Evolutionary conservation across 1,140 invertebrate species (phyloP).

Genomic region (Antheraea pernyi): DNA sequence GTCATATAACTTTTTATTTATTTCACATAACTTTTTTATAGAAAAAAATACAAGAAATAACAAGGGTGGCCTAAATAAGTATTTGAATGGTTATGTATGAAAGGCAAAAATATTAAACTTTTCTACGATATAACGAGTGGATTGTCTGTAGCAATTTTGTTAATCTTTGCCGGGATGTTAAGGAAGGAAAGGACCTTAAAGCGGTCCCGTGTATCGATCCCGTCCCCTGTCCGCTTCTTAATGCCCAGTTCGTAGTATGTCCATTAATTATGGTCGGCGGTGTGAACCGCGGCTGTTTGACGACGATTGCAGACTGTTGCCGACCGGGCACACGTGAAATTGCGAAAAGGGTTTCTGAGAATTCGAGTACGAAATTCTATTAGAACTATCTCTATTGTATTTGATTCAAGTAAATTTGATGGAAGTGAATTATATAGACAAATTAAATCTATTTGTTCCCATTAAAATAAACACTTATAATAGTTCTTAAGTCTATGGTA

Average conservation of each 20-base stretch:
- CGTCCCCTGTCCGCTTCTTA: conserved; percentile 28
- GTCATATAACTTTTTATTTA: too few relatives aligned
- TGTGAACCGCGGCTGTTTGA: conserved; percentile 53
- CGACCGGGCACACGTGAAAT: conserved; percentile 40
- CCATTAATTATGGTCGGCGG: conserved; percentile 65
- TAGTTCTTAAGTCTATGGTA: too few relatives aligned
- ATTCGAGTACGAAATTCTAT: not conserved
- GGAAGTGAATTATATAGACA: not conserved
- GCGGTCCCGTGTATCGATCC: conserved; percentile 61
- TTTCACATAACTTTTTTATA: too few relatives aligned
- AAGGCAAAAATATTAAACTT: not conserved
- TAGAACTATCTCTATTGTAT: conserved; percentile 4
- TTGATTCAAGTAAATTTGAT: not conserved
- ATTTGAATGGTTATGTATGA: not conserved
- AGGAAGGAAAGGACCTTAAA: conserved; percentile 47
- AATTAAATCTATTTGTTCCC: too few relatives aligned
- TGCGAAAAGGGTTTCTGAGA: conserved; percentile 39
- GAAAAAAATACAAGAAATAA: too few relatives aligned
- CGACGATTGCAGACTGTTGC: conserved; percentile 25
- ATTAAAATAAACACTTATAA: too few relatives aligned
- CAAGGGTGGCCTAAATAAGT: too few relatives aligned
- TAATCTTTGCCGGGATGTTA: conserved; percentile 16
- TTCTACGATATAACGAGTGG: not conserved
- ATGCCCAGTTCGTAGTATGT: conserved; percentile 49
- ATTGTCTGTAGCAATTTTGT: not conserved